These are phyloP conservation scores for Salarias fasciatus DNA, from an alignment of 2,797 vertebrate species.

Conservation along the genomic window DNA sequence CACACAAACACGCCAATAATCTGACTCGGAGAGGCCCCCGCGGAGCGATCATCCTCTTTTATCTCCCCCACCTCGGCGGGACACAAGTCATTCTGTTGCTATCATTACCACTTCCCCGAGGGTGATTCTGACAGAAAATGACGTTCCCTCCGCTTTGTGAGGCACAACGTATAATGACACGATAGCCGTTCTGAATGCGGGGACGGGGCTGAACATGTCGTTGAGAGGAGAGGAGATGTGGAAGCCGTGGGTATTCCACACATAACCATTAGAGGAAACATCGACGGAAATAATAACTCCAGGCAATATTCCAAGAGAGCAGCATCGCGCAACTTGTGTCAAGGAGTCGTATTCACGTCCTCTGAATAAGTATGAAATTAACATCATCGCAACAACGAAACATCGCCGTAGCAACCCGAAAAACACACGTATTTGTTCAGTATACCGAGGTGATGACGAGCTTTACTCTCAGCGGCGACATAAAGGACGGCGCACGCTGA, in stretches of 20 bases:
- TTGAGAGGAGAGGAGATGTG: conserved; percentile 39
- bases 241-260: conserved; percentile 3
- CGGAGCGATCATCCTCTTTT: conserved; percentile 47
- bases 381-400: neutral
- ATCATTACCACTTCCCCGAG: conserved; percentile 61
- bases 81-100: conserved; percentile 62
- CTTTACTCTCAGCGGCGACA: neutral
- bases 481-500: neutral
- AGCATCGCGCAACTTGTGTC: conserved; percentile 13
- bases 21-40: conserved; percentile 22
- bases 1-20: conserved; percentile 34
- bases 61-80: conserved; percentile 51
- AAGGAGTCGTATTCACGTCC: neutral
- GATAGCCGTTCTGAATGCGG: conserved; percentile 18
- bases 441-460: neutral
- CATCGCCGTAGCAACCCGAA: no score
- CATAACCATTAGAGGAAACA: conserved; percentile 27
- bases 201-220: conserved; percentile 11
- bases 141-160: conserved; percentile 32
- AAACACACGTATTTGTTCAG: no score
- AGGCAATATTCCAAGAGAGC: no score
- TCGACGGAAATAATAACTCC: conserved; percentile 8
- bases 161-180: conserved; percentile 36
- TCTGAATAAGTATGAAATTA: neutral
- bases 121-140: conserved; percentile 47